phyloP scores from a whole-genome alignment of 1,140 invertebrate genomes.

The Pteromalus puparum region DNA sequence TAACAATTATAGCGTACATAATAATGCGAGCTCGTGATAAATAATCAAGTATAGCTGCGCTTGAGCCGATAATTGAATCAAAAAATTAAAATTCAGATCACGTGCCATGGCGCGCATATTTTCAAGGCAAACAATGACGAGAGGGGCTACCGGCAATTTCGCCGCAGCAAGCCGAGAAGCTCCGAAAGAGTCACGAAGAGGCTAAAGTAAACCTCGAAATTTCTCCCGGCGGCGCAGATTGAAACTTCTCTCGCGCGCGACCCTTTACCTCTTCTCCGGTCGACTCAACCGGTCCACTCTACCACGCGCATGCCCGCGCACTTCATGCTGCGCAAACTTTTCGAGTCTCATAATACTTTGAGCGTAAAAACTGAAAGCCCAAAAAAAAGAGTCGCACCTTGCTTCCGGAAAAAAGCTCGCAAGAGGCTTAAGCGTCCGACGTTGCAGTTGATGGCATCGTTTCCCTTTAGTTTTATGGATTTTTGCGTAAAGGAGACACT shows the following conservation, averaged over 20 bases:
- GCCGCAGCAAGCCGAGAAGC: constrained; percentile 46
- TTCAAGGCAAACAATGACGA: background rate
- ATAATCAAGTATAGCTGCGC: too few relatives aligned
- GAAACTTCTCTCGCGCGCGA: constrained; percentile 27
- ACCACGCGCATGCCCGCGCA: background rate
- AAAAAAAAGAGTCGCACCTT: background rate
- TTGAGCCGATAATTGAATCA: background rate
- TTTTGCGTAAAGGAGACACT: too few relatives aligned
- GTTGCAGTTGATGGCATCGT: constrained; percentile 12
- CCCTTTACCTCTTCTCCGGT: constrained; percentile 3
- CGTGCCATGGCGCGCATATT: background rate
- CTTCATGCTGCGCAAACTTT: constrained; percentile 45
- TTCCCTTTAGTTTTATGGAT: constrained; percentile 34
- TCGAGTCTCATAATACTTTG: constrained; percentile 40
- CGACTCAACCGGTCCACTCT: constrained; percentile 25
- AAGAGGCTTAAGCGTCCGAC: background rate
- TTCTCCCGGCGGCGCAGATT: constrained; percentile 15
- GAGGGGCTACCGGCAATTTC: constrained; percentile 6
- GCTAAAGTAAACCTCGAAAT: constrained; percentile 35
- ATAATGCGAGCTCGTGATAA: too few relatives aligned
- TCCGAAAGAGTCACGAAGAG: background rate
- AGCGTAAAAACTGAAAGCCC: background rate
- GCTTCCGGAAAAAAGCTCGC: background rate
- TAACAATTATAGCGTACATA: too few relatives aligned
- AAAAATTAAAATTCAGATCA: constrained; percentile 26